These are phyloP conservation scores for Archips xylosteana DNA, from an alignment of 2,888 invertebrate species.

Conservation along the genomic window DNA sequence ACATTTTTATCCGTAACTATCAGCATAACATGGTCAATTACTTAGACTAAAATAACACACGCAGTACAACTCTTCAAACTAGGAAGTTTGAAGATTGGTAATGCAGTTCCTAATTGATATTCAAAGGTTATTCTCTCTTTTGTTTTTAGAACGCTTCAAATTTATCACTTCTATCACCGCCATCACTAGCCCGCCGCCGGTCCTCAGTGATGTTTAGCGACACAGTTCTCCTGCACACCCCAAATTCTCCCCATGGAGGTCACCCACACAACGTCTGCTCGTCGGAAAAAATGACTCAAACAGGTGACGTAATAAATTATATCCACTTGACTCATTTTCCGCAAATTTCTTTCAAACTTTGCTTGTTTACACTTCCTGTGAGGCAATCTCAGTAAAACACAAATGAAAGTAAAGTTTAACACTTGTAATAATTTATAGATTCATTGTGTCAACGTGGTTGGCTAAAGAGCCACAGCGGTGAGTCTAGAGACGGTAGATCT, in stretches of 20 bases:
- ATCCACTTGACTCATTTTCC: not conserved
- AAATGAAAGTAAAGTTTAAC: constrained; percentile 19
- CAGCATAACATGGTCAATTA: no score
- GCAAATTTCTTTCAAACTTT: constrained; percentile 4
- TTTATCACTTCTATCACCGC: constrained; percentile 90
- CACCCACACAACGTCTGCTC: constrained; percentile 88
- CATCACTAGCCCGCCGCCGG: constrained; percentile 89
- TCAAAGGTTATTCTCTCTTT: not conserved
- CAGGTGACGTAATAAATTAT: constrained; percentile 76
- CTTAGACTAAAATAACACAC: no score
- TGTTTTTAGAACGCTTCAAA: constrained; percentile 86
- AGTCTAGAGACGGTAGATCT: constrained; percentile 82
- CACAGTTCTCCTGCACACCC: constrained; percentile 90
- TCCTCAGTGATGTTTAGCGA: constrained; percentile 97
- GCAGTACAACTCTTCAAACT: no score
- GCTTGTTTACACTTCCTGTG: constrained; percentile 15
- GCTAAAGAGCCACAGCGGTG: constrained; percentile 84
- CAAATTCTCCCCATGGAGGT: constrained; percentile 65
- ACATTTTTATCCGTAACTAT: no score
- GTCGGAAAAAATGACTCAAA: constrained; percentile 96
- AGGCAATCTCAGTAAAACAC: constrained; percentile 2
- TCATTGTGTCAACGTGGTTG: constrained; percentile 84
- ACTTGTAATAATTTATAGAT: constrained; percentile 71
- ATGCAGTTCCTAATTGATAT: not conserved
- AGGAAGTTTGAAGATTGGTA: not conserved